A percentile compares a stretch with the other conserved stretches of the same genome.
Conservation (phyloP, 2,888 invertebrate species). For the Polyommatus iphigenia region DNA sequence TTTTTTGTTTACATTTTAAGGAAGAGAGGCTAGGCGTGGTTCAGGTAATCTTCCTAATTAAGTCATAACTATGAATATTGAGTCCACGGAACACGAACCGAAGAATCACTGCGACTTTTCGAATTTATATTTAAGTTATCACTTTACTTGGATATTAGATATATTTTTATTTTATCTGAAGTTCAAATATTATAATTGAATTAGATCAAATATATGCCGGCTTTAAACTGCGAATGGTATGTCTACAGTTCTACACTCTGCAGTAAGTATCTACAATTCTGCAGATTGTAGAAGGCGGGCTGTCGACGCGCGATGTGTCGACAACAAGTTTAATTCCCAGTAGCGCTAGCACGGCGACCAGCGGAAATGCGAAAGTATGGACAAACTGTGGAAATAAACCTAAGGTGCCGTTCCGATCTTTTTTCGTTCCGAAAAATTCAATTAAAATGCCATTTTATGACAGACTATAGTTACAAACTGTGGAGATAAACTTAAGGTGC, state of each 20-base stretch:
- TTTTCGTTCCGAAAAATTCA: too few relatives aligned
- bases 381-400: too few relatives aligned
- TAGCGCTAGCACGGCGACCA: too few relatives aligned
- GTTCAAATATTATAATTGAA: too few relatives aligned
- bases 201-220: too few relatives aligned
- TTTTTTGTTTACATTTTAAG: conserved; percentile 9
- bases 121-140: neutral
- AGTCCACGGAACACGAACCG: neutral
- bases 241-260: neutral
- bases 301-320: neutral
- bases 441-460: too few relatives aligned
- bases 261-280: neutral
- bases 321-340: neutral
- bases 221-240: neutral
- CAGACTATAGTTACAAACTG: too few relatives aligned
- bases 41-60: conserved; percentile 3
- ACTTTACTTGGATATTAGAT: too few relatives aligned
- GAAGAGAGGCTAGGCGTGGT: neutral
- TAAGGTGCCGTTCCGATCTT: too few relatives aligned
- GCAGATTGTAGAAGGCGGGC: neutral
- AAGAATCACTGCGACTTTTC: neutral
- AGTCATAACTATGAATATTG: neutral
- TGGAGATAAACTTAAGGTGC: too few relatives aligned
- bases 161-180: too few relatives aligned
- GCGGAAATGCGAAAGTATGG: too few relatives aligned